These are phyloP conservation scores for Gallinago paraguaiae DNA, from an alignment of 2,113 vertebrate species.

Conservation along the genomic window DNA sequence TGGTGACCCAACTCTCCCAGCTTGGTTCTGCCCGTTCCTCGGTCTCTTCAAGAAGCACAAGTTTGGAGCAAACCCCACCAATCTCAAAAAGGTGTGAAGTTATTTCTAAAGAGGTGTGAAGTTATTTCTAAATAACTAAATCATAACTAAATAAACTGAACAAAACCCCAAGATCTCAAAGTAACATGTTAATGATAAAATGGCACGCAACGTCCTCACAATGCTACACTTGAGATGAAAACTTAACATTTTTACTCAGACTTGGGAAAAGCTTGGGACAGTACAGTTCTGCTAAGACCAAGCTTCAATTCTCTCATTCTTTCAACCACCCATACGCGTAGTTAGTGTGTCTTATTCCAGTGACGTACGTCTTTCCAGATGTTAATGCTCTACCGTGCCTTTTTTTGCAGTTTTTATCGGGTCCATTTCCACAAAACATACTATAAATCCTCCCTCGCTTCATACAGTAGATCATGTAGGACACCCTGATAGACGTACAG, in stretches of 20 bases:
- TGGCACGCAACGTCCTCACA: not conserved
- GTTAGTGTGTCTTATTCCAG: slow-evolving; percentile 6
- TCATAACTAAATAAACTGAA: too few species aligned
- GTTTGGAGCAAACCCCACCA: not conserved
- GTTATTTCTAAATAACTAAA: too few species aligned
- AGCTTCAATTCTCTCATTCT: not conserved
- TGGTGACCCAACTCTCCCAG: fast-evolving
- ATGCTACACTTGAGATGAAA: not conserved
- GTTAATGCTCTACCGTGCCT: slow-evolving; percentile 64
- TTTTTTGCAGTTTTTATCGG: slow-evolving; percentile 69
- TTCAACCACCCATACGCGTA: not conserved
- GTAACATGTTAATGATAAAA: fast-evolving
- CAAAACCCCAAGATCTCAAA: not conserved
- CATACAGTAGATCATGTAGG: slow-evolving; percentile 50
- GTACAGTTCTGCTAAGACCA: not conserved
- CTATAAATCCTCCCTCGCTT: slow-evolving; percentile 71
- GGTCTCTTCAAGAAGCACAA: fast-evolving
- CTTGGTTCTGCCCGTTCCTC: not conserved
- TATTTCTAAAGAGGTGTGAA: not conserved
- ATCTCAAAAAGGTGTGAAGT: not conserved
- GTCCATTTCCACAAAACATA: slow-evolving; percentile 50
- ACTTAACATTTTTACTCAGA: not conserved
- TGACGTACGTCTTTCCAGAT: slow-evolving; percentile 78
- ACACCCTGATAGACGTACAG: slow-evolving; percentile 57
- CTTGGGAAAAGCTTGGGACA: not conserved